Evolutionary conservation across 2,888 invertebrate species (phyloP).

Genomic region (Chaetoderma sp.): DNA sequence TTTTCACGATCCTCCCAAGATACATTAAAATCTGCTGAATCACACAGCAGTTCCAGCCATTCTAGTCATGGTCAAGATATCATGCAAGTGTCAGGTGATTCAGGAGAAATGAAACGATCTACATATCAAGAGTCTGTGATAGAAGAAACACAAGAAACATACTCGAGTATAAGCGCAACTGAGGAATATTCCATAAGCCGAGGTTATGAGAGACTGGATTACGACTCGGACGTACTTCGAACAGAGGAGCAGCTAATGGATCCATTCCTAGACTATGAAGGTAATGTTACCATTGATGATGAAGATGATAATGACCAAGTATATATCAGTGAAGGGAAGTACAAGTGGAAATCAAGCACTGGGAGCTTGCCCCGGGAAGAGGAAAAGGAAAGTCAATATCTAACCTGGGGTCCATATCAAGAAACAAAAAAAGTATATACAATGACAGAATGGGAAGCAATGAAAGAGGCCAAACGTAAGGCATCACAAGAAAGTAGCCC

Average conservation of each 20-base stretch:
- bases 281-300: slow-evolving; percentile 37
- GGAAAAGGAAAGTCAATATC: slow-evolving; percentile 20
- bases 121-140: slow-evolving; percentile 7
- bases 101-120: slow-evolving; percentile 42
- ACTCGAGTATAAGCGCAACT: background rate
- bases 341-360: slow-evolving; percentile 22
- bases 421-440: slow-evolving; percentile 60
- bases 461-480: slow-evolving; percentile 45
- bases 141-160: background rate
- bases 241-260: slow-evolving; percentile 27
- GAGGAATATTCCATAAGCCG: background rate
- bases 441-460: slow-evolving; percentile 64
- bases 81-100: slow-evolving; percentile 67
- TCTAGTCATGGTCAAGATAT: slow-evolving; percentile 42
- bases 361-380: too few relatives aligned
- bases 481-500: slow-evolving; percentile 12
- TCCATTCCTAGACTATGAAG: slow-evolving; percentile 52
- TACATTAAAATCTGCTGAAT: slow-evolving; percentile 54
- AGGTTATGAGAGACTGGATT: slow-evolving; percentile 5
- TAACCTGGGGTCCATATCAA: slow-evolving; percentile 54
- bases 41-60: slow-evolving; percentile 51
- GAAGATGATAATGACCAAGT: background rate
- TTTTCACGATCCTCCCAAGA: slow-evolving; percentile 54
- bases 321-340: background rate
- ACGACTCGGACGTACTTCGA: slow-evolving; percentile 3